phyloP scores from a whole-genome alignment of 2,113 vertebrate species.

The Sinocyclocheilus anshuiensis region DNA sequence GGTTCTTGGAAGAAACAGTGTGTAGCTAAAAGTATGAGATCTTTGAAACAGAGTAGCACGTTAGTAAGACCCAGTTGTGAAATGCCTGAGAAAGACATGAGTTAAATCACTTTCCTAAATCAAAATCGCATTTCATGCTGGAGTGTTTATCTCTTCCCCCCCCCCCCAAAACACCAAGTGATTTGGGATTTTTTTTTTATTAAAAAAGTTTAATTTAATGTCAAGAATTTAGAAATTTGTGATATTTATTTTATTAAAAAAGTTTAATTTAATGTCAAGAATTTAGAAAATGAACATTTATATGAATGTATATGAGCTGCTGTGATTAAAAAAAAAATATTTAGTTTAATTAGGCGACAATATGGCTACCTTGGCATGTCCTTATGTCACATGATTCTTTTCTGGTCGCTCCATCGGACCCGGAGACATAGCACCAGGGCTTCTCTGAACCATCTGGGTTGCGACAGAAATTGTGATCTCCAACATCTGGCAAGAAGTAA shows the following conservation, averaged over 20 bases:
- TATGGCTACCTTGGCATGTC: slow-evolving; percentile 77
- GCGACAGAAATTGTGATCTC: slow-evolving; percentile 86
- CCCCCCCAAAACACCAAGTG: not conserved
- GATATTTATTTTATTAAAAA: not conserved
- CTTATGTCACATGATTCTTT: slow-evolving; percentile 77
- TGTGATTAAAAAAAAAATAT: not conserved
- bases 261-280: not conserved
- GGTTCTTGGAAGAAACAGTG: slow-evolving; percentile 2
- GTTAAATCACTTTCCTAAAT: not conserved
- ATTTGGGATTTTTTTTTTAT: not conserved
- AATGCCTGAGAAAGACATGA: slow-evolving; percentile 19
- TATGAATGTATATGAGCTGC: not conserved
- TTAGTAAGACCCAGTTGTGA: slow-evolving; percentile 17
- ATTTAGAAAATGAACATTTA: not conserved
- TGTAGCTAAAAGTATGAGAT: not conserved
- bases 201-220: not conserved
- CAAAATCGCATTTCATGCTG: not conserved
- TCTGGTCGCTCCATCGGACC: slow-evolving; percentile 67
- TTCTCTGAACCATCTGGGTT: slow-evolving; percentile 81
- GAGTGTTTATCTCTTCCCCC: too few relatives aligned
- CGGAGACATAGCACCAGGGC: slow-evolving; percentile 86
- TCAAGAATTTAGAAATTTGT: not conserved
- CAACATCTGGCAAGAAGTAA: slow-evolving; percentile 56
- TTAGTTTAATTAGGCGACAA: not conserved
- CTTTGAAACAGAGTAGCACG: not conserved